Evolutionary conservation across 2,113 vertebrate species (phyloP).

Genomic region (Lanius ludovicianus): DNA sequence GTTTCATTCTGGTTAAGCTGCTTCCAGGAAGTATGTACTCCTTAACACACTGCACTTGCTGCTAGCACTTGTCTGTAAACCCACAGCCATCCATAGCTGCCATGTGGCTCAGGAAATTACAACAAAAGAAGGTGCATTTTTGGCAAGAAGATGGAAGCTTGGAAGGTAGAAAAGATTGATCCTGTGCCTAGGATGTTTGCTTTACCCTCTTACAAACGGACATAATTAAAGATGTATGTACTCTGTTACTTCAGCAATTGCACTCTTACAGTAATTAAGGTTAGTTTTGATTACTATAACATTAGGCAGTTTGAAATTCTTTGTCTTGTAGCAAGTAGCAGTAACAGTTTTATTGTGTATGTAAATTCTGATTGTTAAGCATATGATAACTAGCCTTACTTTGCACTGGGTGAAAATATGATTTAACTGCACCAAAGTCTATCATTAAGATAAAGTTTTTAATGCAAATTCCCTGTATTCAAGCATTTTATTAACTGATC

Average conservation of each 20-base stretch:
- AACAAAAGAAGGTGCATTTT: conserved; percentile 1
- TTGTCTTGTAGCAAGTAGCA: conserved; percentile 21
- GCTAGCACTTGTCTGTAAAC: neutral
- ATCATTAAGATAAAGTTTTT: conserved; percentile 9
- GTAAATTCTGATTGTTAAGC: conserved; percentile 17
- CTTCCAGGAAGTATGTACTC: neutral
- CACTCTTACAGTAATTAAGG: conserved; percentile 11
- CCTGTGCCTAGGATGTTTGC: neutral
- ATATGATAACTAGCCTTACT: neutral
- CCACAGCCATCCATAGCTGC: neutral
- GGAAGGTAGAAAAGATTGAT: neutral
- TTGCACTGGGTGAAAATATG: neutral
- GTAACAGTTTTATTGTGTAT: conserved; percentile 7
- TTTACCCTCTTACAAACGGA: neutral
- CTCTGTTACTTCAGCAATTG: neutral
- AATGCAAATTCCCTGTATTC: neutral
- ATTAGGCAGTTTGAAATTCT: conserved; percentile 17
- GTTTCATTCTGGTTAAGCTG: neutral
- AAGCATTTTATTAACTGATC: conserved; percentile 1
- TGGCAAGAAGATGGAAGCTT: neutral
- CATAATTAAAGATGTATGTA: conserved; percentile 15
- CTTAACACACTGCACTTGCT: neutral
- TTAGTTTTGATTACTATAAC: conserved; percentile 24
- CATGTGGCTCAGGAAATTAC: neutral
- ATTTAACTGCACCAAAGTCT: neutral